Evolutionary conservation across 2,888 invertebrate genomes (phyloP).

Genomic region (Drosophila austrosaltans): DNA sequence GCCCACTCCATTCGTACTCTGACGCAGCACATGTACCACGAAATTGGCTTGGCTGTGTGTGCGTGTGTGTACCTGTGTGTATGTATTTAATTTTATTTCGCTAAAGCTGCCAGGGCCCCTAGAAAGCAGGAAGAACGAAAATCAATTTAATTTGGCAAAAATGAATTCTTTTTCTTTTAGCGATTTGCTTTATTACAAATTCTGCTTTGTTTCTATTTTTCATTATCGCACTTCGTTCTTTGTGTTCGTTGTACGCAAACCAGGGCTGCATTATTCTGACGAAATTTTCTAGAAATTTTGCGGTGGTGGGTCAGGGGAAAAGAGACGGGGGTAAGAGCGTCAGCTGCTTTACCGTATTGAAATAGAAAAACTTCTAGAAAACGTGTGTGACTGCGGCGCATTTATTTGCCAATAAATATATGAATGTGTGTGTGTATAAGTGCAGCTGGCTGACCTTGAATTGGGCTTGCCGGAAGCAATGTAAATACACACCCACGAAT

Average conservation of each 20-base stretch:
- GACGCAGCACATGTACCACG: slow-evolving; percentile 69
- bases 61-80: slow-evolving; percentile 7
- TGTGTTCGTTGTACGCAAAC: slow-evolving; percentile 59
- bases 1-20: slow-evolving; percentile 42
- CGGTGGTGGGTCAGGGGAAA: slow-evolving; percentile 6
- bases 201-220: slow-evolving; percentile 34
- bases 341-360: slow-evolving; percentile 68
- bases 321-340: slow-evolving; percentile 32
- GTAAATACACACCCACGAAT: neutral
- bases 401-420: slow-evolving; percentile 41
- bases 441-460: slow-evolving; percentile 58
- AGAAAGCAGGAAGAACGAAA: slow-evolving; percentile 52
- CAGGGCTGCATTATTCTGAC: slow-evolving; percentile 66
- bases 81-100: slow-evolving; percentile 21
- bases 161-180: slow-evolving; percentile 33
- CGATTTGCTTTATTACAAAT: slow-evolving; percentile 43
- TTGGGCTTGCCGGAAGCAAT: slow-evolving; percentile 50
- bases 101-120: slow-evolving; percentile 23
- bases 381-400: slow-evolving; percentile 48
- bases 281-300: slow-evolving; percentile 69
- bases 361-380: slow-evolving; percentile 67
- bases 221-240: slow-evolving; percentile 56
- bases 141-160: slow-evolving; percentile 67
- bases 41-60: slow-evolving; percentile 19
- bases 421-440: slow-evolving; percentile 7